A percentile compares a stretch with the other conserved stretches of the same genome.
phyloP scores from a whole-genome alignment of 2,797 vertebrate genomes.

The Champsocephalus esox region DNA sequence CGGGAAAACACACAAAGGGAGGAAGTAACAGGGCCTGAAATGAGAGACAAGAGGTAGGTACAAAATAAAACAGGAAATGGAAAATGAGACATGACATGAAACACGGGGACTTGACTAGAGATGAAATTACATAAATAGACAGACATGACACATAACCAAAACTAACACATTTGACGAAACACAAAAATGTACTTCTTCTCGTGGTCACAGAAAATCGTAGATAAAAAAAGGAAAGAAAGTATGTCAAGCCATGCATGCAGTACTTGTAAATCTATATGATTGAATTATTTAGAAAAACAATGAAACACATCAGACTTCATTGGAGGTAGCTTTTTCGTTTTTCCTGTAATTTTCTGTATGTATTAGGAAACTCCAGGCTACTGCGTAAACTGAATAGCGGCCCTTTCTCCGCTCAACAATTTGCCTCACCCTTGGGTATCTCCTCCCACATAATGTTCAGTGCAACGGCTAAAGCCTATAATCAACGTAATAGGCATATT shows the following conservation, averaged over 20 bases:
- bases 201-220: background rate
- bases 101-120: no score
- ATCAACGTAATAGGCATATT: slow-evolving; percentile 74
- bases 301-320: background rate
- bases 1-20: no score
- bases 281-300: background rate
- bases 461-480: slow-evolving; percentile 73
- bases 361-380: slow-evolving; percentile 20
- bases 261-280: background rate
- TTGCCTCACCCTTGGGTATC: slow-evolving; percentile 62
- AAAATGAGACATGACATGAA: no score
- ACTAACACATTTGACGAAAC: no score
- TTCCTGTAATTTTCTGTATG: slow-evolving; percentile 2
- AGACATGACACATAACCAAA: no score
- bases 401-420: slow-evolving; percentile 52
- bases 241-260: background rate
- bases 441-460: slow-evolving; percentile 68
- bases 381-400: slow-evolving; percentile 32
- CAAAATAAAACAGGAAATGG: no score
- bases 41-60: no score
- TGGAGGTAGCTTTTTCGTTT: background rate
- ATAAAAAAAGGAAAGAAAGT: background rate
- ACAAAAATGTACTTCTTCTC: slow-evolving; percentile 9
- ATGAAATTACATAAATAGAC: no score
- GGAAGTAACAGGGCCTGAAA: no score